Conservation (phyloP, 2,888 invertebrate genomes). For the Protula sp. region DNA sequence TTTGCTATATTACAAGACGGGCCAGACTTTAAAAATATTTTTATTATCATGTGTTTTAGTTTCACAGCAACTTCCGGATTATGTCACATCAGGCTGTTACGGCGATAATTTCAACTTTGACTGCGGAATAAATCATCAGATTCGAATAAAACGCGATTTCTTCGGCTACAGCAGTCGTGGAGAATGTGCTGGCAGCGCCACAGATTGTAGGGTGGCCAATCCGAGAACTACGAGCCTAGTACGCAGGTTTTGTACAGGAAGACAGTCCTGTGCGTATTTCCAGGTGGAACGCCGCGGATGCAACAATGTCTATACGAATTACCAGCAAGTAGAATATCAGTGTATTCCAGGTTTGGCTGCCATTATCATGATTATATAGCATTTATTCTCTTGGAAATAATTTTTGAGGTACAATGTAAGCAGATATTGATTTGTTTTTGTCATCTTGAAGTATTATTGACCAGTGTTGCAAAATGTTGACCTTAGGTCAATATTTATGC, state of each 20-base stretch:
- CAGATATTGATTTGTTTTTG: too few species aligned
- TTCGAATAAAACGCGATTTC: constrained; percentile 38
- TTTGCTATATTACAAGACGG: too few species aligned
- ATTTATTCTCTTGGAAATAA: too few species aligned
- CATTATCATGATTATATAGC: too few species aligned
- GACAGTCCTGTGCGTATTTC: constrained; percentile 34
- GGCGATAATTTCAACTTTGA: constrained; percentile 30
- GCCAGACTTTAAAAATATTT: too few species aligned
- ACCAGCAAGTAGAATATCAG: constrained; percentile 46
- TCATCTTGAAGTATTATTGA: too few species aligned
- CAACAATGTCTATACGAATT: constrained; percentile 27
- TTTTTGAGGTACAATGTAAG: too few species aligned
- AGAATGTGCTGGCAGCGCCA: constrained; percentile 4
- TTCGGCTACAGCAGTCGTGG: constrained; percentile 32
- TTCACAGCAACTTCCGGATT: constrained; percentile 13
- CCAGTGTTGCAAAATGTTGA: too few species aligned
- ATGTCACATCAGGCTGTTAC: constrained; percentile 19
- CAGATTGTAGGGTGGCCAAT: constrained; percentile 18
- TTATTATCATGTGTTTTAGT: too few species aligned
- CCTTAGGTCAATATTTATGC: too few species aligned
- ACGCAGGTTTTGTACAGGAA: constrained; percentile 35
- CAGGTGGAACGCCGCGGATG: constrained; percentile 23
- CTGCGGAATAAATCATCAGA: constrained; percentile 37
- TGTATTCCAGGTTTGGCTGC: constrained; percentile 34
- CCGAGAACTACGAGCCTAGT: constrained; percentile 32